Percentiles rank a stretch among this genome's conserved stretches.
Conservation (phyloP, 2,888 invertebrate species). For the Mimumesa dahlbomi region DNA sequence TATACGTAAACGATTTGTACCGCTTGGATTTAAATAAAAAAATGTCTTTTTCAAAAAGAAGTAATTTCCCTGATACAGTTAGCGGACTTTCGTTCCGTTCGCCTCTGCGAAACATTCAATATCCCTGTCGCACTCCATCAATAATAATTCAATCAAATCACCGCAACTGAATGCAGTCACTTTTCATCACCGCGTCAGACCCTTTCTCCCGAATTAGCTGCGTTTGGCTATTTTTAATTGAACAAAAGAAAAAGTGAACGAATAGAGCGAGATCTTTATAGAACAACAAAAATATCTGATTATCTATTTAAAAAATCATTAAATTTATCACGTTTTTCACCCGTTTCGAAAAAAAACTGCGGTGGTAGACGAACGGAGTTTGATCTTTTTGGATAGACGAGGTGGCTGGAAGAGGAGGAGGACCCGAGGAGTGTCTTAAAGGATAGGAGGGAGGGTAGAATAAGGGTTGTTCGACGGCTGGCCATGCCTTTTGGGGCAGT, state of each 20-base stretch:
- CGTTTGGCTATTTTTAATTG: no score
- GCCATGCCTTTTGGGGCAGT: constrained; percentile 69
- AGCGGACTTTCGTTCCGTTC: no score
- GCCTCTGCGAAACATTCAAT: background rate
- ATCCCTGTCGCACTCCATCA: background rate
- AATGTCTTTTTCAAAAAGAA: no score
- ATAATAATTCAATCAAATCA: background rate
- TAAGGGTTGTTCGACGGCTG: constrained; percentile 62
- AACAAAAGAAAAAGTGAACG: no score
- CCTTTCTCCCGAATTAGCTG: background rate
- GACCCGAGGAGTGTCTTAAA: constrained; percentile 34
- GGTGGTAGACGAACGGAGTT: constrained; percentile 24
- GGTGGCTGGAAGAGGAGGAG: constrained; percentile 4
- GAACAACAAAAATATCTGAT: no score
- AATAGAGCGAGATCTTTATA: no score
- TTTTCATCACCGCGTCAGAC: background rate
- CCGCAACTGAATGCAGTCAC: background rate
- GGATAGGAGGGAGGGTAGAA: constrained; percentile 22
- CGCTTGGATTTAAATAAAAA: no score
- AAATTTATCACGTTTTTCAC: background rate
- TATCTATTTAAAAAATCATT: no score
- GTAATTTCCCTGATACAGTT: no score
- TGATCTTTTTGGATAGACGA: constrained; percentile 44
- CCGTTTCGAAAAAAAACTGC: no score
- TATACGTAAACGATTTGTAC: no score